A percentile compares a stretch with the other conserved stretches of the same genome.
These are phyloP conservation scores for Syngnathus typhle DNA, from an alignment of 2,113 vertebrate species.

Conservation along the genomic window DNA sequence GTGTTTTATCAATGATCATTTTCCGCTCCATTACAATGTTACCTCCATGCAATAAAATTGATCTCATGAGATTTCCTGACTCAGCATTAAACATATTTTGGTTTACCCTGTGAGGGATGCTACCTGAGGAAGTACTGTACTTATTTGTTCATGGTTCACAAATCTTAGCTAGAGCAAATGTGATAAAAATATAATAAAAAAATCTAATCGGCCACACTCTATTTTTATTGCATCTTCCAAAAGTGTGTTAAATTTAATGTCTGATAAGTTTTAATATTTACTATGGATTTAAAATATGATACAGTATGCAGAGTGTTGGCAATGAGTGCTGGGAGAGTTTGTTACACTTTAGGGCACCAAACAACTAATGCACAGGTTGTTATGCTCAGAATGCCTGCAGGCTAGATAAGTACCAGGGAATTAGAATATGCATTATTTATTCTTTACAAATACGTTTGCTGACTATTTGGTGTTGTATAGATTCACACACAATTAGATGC, in stretches of 20 bases:
- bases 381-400: conserved; percentile 11
- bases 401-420: conserved; percentile 1
- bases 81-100: conserved; percentile 23
- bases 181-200: background rate
- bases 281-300: conserved; percentile 21
- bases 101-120: conserved; percentile 30
- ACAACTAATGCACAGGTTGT: conserved; percentile 6
- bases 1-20: conserved; percentile 13
- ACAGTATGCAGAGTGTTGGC: conserved; percentile 16
- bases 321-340: conserved; percentile 16
- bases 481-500: background rate
- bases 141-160: background rate
- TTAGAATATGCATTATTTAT: background rate
- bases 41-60: conserved; percentile 10
- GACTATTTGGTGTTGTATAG: background rate
- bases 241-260: conserved; percentile 24
- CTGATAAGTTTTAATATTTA: conserved; percentile 37
- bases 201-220: background rate
- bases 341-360: conserved; percentile 15
- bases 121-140: conserved; percentile 9
- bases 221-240: conserved; percentile 36
- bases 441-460: background rate
- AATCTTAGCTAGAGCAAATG: background rate
- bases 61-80: conserved; percentile 36
- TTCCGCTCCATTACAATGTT: conserved; percentile 23